Evolutionary conservation across 2,113 vertebrate genomes (phyloP).

Genomic region (Argyrosomus japonicus): DNA sequence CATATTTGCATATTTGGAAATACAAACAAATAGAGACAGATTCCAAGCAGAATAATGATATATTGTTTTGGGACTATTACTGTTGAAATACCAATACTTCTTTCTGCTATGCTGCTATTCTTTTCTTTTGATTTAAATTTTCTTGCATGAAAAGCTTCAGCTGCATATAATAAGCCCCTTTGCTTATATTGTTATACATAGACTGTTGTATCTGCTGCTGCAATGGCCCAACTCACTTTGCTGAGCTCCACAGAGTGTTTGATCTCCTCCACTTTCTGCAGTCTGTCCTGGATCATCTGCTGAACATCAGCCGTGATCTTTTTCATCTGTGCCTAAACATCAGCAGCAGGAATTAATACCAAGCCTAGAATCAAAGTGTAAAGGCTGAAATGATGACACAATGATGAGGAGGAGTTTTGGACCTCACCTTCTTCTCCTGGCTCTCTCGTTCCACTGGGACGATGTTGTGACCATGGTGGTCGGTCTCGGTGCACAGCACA

Average conservation of each 20-base stretch:
- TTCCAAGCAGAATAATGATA: no score
- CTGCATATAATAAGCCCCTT: no score
- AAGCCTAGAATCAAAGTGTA: constrained; percentile 6
- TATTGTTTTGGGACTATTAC: no score
- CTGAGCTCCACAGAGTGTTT: constrained; percentile 77
- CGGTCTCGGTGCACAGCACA: constrained; percentile 78
- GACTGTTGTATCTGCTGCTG: no score
- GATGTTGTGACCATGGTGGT: constrained; percentile 76
- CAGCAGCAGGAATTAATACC: background rate
- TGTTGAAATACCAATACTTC: no score
- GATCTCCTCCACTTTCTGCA: constrained; percentile 81
- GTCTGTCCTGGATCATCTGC: constrained; percentile 81
- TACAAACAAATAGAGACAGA: no score
- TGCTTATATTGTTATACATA: background rate
- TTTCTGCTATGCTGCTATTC: background rate
- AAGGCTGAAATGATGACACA: background rate
- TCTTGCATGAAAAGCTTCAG: background rate
- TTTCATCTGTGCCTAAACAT: constrained; percentile 72
- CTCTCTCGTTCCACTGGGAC: constrained; percentile 81
- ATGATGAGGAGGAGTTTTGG: background rate
- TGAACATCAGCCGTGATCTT: constrained; percentile 68
- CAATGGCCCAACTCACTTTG: constrained; percentile 72
- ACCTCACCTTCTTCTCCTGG: constrained; percentile 77
- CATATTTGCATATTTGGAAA: no score
- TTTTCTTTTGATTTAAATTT: no score